These are phyloP conservation scores for Okapia johnstoni DNA, from an alignment of 2,113 vertebrate genomes.

Conservation along the genomic window DNA sequence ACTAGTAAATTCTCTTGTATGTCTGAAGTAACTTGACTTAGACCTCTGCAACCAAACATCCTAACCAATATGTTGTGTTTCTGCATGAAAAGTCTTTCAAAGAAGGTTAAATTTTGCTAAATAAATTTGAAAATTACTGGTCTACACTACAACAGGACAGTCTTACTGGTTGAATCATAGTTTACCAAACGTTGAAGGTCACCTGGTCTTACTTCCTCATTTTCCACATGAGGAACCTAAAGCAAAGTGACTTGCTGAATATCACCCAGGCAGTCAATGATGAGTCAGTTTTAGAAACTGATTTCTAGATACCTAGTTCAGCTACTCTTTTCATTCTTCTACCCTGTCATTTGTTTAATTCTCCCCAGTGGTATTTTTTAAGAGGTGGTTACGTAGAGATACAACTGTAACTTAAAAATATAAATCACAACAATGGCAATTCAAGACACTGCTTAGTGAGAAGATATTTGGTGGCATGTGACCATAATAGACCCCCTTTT, in stretches of 20 bases:
- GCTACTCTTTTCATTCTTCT: constrained; percentile 24
- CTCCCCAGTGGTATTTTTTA: constrained; percentile 19
- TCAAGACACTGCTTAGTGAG: constrained; percentile 1
- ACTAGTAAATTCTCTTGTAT: neutral
- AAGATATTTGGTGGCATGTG: neutral
- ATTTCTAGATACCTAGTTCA: constrained; percentile 5
- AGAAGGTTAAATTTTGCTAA: neutral
- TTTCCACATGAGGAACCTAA: constrained; percentile 25
- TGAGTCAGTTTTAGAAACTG: constrained; percentile 1
- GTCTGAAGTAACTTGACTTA: neutral
- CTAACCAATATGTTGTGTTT: neutral
- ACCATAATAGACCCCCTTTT: neutral
- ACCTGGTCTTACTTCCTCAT: neutral
- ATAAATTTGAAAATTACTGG: constrained; percentile 14
- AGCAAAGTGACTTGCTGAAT: constrained; percentile 4
- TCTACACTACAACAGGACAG: neutral
- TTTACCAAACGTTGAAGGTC: neutral
- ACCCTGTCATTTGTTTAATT: neutral
- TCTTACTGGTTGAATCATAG: neutral
- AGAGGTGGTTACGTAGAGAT: constrained; percentile 30
- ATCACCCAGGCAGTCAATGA: neutral
- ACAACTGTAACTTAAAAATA: constrained; percentile 15
- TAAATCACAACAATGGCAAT: neutral
- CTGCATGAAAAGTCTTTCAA: constrained; percentile 11
- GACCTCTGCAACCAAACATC: neutral